Evolutionary conservation across 2,888 invertebrate genomes (phyloP).

Genomic region (Drosophila helvetica): DNA sequence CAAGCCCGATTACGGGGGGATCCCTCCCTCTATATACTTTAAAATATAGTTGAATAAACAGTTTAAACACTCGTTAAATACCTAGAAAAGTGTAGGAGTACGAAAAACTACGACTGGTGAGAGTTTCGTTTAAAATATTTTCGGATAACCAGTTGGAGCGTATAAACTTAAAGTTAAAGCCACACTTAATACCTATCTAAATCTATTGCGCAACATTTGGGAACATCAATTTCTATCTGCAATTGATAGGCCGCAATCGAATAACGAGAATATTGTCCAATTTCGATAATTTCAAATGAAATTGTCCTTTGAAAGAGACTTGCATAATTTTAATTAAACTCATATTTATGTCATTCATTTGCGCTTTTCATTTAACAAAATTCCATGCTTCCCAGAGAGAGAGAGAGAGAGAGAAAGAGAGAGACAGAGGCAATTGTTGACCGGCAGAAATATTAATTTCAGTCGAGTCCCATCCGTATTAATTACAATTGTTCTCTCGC

Average conservation of each 20-base stretch:
- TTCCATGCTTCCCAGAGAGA: background rate
- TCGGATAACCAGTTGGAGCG: no score
- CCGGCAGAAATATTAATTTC: conserved; percentile 37
- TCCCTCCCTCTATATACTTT: no score
- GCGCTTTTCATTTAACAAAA: conserved; percentile 22
- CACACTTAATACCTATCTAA: no score
- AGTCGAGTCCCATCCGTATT: conserved; percentile 19
- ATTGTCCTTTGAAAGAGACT: background rate
- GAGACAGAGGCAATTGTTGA: conserved; percentile 21
- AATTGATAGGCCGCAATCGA: no score
- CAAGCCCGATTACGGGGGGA: background rate
- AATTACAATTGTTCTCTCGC: conserved; percentile 35
- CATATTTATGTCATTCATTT: conserved; percentile 26
- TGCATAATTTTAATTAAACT: conserved; percentile 30
- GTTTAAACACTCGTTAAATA: no score
- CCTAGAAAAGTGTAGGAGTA: no score
- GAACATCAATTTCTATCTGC: no score
- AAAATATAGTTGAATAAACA: background rate
- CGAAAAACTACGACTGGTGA: no score
- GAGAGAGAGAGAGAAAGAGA: conserved; percentile 1
- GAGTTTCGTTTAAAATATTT: no score
- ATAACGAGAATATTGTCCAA: background rate
- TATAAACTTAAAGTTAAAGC: no score
- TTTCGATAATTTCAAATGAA: no score
- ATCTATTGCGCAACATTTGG: no score